phyloP scores from a whole-genome alignment of 1,140 invertebrate species.

The Aphaenogaster rudis region DNA sequence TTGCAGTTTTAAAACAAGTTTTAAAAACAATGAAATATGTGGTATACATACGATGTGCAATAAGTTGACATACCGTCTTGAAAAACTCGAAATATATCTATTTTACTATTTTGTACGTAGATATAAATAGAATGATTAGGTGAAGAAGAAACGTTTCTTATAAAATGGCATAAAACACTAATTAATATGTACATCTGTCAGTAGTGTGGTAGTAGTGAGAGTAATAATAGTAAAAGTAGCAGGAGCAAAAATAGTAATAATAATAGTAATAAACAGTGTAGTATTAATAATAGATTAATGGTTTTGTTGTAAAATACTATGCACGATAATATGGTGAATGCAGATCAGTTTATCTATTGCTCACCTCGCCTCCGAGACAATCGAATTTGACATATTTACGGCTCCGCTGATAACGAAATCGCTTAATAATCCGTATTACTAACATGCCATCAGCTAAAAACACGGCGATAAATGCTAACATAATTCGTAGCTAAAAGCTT shows the following conservation, averaged over 20 bases:
- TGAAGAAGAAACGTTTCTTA: neutral
- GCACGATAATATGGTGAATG: conserved; percentile 37
- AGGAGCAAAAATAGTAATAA: conserved; percentile 34
- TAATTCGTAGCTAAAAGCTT: conserved; percentile 56
- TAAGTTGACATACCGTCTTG: neutral
- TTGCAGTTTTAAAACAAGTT: conserved; percentile 12
- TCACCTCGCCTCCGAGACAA: conserved; percentile 43
- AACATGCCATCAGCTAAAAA: conserved; percentile 62
- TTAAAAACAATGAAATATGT: conserved; percentile 26
- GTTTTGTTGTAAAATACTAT: conserved; percentile 44
- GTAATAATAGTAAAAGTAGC: conserved; percentile 23
- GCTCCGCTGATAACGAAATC: conserved; percentile 37
- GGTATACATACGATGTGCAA: conserved; percentile 33
- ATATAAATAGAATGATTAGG: neutral
- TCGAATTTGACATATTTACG: conserved; percentile 47
- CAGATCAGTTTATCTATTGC: conserved; percentile 48
- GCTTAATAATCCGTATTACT: conserved; percentile 36
- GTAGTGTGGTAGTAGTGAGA: conserved; percentile 12
- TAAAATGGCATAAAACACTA: conserved; percentile 41
- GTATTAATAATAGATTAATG: conserved; percentile 13
- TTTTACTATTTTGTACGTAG: conserved; percentile 7
- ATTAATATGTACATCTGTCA: conserved; percentile 41
- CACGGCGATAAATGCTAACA: conserved; percentile 54
- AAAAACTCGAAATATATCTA: conserved; percentile 14
- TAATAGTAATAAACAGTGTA: conserved; percentile 27